Percentiles rank a stretch among this genome's conserved stretches.
Conservation (phyloP, 2,888 invertebrate species). For the Drosophila anomalipes region DNA sequence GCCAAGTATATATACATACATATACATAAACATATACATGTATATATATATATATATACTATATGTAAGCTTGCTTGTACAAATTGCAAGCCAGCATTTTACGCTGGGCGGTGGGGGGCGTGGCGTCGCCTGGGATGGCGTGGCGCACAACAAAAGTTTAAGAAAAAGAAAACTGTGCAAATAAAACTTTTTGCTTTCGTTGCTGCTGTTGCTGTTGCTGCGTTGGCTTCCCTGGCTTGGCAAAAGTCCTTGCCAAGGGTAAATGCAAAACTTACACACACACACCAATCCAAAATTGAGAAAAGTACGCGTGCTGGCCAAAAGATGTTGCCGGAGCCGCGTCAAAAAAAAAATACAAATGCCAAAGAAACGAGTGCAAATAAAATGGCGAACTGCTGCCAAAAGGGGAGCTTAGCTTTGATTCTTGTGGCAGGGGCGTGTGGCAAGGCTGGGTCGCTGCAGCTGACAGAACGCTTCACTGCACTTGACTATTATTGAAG, state of each 20-base stretch:
- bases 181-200: conserved; percentile 80
- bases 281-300: conserved; percentile 41
- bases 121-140: background rate
- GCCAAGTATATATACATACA: conserved; percentile 32
- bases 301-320: conserved; percentile 66
- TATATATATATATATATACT: conserved; percentile 18
- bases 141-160: conserved; percentile 71
- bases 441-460: conserved; percentile 64
- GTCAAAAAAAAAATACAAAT: conserved; percentile 62
- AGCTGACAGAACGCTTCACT: conserved; percentile 80
- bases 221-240: conserved; percentile 60
- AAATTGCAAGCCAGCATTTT: conserved; percentile 81
- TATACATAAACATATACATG: conserved; percentile 5
- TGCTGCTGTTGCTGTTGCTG: conserved; percentile 33
- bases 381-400: conserved; percentile 70
- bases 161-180: conserved; percentile 79
- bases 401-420: conserved; percentile 58
- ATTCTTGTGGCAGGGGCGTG: conserved; percentile 41
- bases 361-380: conserved; percentile 73
- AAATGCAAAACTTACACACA: conserved; percentile 80
- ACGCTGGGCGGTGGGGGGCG: conserved; percentile 25
- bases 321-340: conserved; percentile 71
- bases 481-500: conserved; percentile 82
- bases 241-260: conserved; percentile 83
- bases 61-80: conserved; percentile 61